Conservation (phyloP, 1,140 invertebrate genomes). For the Drosophila parvula region DNA sequence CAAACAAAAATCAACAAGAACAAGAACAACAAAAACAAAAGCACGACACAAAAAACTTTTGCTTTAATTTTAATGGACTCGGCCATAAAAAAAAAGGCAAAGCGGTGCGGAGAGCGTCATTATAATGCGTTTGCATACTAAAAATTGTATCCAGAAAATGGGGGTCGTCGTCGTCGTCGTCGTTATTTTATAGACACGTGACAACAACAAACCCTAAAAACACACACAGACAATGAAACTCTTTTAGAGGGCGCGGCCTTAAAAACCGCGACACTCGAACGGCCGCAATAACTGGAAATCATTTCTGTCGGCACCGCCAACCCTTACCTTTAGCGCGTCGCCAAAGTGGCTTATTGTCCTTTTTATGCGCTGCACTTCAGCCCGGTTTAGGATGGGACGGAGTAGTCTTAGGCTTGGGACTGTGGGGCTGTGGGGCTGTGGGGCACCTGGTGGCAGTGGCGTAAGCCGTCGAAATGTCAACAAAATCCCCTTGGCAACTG, state of each 20-base stretch:
- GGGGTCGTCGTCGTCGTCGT: conserved; percentile 49
- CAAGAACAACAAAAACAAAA: background rate
- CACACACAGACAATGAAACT: conserved; percentile 70
- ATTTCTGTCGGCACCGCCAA: conserved; percentile 51
- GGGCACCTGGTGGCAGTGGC: conserved; percentile 27
- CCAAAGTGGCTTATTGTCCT: conserved; percentile 80
- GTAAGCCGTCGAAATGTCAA: conserved; percentile 64
- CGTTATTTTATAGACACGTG: conserved; percentile 73
- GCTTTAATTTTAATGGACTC: conserved; percentile 80
- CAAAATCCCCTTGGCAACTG: conserved; percentile 56
- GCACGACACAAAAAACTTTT: conserved; percentile 61
- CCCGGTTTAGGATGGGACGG: conserved; percentile 1
- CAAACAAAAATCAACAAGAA: conserved; percentile 16
- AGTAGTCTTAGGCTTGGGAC: background rate
- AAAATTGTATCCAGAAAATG: conserved; percentile 72
- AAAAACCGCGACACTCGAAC: conserved; percentile 71
- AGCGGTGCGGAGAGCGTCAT: conserved; percentile 64
- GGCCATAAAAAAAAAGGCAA: conserved; percentile 63
- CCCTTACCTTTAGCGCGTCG: conserved; percentile 67
- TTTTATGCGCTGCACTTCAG: conserved; percentile 76
- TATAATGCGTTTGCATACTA: conserved; percentile 80
- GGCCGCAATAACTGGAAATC: conserved; percentile 72
- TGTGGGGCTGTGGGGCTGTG: background rate
- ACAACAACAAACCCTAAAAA: conserved; percentile 67
- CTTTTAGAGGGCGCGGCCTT: conserved; percentile 46